These are phyloP conservation scores for Noctuana brunneofusca DNA, from an alignment of 2,888 invertebrate genomes.

Conservation along the genomic window DNA sequence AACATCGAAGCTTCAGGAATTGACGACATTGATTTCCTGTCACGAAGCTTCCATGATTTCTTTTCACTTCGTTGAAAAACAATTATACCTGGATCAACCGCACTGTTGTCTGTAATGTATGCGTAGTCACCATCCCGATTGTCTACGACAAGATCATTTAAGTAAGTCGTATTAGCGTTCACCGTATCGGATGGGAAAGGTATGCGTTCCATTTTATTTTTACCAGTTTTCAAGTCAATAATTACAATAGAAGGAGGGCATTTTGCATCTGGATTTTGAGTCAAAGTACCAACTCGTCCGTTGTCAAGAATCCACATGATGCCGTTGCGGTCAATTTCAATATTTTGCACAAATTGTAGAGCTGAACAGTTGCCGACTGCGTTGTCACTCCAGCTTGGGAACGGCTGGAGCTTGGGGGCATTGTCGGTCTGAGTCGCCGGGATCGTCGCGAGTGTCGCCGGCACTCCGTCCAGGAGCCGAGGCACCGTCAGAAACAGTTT, in stretches of 20 bases:
- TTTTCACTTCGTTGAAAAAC: conserved; percentile 86
- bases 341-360: conserved; percentile 88
- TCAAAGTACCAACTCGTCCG: conserved; percentile 85
- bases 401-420: conserved; percentile 85
- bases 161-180: conserved; percentile 80
- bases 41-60: conserved; percentile 87
- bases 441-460: conserved; percentile 86
- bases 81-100: conserved; percentile 87
- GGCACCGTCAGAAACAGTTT: conserved; percentile 87
- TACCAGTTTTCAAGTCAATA: conserved; percentile 85
- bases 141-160: conserved; percentile 89
- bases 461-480: conserved; percentile 87
- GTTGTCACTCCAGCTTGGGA: conserved; percentile 88
- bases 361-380: conserved; percentile 85
- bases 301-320: conserved; percentile 87
- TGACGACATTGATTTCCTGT: conserved; percentile 84
- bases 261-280: conserved; percentile 73
- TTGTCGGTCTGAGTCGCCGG: conserved; percentile 76
- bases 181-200: conserved; percentile 84
- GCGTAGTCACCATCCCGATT: conserved; percentile 87
- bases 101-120: conserved; percentile 88
- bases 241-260: conserved; percentile 88
- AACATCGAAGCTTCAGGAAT: conserved; percentile 82
- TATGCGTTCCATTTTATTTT: conserved; percentile 81
- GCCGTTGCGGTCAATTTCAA: conserved; percentile 88